phyloP scores from a whole-genome alignment of 2,113 vertebrate species.

The Pygoscelis antarcticus region DNA sequence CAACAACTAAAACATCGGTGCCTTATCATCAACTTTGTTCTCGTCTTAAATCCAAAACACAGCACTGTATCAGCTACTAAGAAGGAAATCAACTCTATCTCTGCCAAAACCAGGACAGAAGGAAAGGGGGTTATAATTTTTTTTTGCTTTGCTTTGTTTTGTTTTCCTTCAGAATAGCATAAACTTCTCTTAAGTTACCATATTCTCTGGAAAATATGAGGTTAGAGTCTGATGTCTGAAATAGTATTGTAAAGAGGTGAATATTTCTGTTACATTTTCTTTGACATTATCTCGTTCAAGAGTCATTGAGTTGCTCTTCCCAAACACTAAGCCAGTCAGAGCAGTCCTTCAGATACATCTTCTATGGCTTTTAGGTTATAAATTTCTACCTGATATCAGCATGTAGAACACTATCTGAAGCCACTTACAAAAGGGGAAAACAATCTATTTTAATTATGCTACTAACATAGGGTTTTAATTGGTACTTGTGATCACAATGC shows the following conservation, averaged over 20 bases:
- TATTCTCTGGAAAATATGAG: background rate
- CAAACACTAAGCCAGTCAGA: background rate
- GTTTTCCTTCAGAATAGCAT: background rate
- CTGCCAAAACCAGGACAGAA: no score
- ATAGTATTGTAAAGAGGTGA: background rate
- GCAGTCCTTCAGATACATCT: background rate
- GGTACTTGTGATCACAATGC: background rate
- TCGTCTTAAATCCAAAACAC: no score
- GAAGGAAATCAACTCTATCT: no score
- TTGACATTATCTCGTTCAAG: background rate
- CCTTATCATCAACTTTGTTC: no score
- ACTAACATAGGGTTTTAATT: background rate
- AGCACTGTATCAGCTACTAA: no score
- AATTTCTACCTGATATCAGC: background rate
- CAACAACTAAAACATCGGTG: no score
- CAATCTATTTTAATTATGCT: background rate
- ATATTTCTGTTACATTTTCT: background rate
- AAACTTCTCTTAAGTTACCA: background rate
- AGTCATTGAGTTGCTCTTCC: background rate
- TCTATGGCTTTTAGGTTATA: background rate
- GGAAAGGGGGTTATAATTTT: background rate
- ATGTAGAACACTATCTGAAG: background rate
- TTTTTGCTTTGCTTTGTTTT: background rate
- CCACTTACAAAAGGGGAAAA: background rate
- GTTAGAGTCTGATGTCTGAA: background rate